These are phyloP conservation scores for Mormoops blainvillei DNA, from an alignment of 2,113 vertebrate genomes.

Conservation along the genomic window DNA sequence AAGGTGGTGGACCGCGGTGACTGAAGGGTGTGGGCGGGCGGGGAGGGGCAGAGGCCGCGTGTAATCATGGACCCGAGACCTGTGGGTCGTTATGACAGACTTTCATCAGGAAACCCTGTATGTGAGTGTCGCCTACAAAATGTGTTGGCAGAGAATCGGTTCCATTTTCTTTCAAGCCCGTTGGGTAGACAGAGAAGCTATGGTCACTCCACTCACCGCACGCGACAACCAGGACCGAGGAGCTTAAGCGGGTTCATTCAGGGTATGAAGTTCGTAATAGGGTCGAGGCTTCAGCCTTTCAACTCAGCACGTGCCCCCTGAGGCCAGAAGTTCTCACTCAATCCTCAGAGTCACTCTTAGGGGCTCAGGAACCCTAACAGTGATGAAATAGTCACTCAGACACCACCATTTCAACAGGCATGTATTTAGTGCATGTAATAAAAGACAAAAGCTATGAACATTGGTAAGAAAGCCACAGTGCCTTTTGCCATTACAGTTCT, in stretches of 20 bases:
- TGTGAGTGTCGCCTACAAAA: fast-evolving
- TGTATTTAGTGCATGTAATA: background rate
- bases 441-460: background rate
- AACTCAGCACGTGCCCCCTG: fast-evolving
- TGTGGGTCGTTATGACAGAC: fast-evolving
- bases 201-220: too few species aligned
- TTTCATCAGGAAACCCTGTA: fast-evolving
- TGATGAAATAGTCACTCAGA: background rate
- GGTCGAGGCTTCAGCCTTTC: background rate
- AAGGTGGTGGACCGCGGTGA: fast-evolving
- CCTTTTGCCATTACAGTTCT: background rate
- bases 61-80: background rate
- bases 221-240: background rate
- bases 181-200: background rate
- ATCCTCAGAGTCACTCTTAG: background rate
- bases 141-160: background rate
- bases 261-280: fast-evolving
- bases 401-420: background rate
- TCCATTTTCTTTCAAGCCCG: background rate
- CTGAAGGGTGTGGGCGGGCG: fast-evolving
- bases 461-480: background rate
- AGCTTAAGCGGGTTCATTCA: background rate
- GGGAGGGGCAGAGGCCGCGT: background rate
- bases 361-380: background rate
- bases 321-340: fast-evolving